phyloP scores from a whole-genome alignment of 2,888 invertebrate genomes.

The Leptinotarsa peninsularis region DNA sequence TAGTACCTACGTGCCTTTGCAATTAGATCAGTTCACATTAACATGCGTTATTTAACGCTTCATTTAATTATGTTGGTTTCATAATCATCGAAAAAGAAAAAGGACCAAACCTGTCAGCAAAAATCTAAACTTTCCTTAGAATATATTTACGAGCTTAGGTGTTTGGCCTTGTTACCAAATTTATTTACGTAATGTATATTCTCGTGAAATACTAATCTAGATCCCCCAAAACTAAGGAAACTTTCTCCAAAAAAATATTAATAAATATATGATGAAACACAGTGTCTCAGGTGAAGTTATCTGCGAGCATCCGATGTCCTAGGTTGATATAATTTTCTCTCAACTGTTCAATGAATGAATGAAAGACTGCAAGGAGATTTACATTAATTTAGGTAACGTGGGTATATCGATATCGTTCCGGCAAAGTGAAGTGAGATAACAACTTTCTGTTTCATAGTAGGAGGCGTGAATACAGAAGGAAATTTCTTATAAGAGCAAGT shows the following conservation, averaged over 20 bases:
- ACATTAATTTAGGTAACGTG: neutral
- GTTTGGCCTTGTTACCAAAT: neutral
- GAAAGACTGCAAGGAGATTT: neutral
- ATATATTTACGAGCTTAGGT: neutral
- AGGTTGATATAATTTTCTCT: too few relatives aligned
- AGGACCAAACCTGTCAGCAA: neutral
- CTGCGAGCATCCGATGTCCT: too few relatives aligned
- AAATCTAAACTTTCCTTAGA: slow-evolving; percentile 9
- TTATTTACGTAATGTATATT: neutral
- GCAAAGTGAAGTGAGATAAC: neutral
- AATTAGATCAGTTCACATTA: too few relatives aligned
- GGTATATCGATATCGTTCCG: neutral
- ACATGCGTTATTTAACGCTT: too few relatives aligned
- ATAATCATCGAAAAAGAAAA: neutral
- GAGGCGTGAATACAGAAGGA: neutral
- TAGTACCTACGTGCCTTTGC: too few relatives aligned
- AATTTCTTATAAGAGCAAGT: slow-evolving; percentile 11
- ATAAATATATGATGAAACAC: neutral
- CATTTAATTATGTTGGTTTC: neutral
- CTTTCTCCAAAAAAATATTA: neutral
- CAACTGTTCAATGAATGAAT: too few relatives aligned
- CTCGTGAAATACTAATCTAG: neutral
- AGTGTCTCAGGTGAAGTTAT: too few relatives aligned
- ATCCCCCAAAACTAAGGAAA: neutral
- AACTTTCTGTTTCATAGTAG: neutral